phyloP scores from a whole-genome alignment of 2,113 vertebrate genomes.

The Scomber japonicus region DNA sequence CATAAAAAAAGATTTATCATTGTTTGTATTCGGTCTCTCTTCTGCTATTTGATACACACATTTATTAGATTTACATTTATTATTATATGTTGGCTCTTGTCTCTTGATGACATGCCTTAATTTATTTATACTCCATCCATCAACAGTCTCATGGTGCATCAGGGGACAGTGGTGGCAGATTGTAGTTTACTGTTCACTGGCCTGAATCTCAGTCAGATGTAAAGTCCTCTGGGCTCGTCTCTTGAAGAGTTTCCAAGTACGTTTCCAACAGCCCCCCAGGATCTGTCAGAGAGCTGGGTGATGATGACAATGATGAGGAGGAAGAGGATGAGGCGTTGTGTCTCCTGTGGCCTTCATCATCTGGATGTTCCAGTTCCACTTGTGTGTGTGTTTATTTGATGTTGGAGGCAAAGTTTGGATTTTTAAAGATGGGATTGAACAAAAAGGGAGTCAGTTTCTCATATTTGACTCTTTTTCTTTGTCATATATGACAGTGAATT shows the following conservation, averaged over 20 bases:
- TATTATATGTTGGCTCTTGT: neutral
- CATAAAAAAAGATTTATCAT: neutral
- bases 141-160: neutral
- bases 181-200: conserved; percentile 61
- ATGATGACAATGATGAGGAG: neutral
- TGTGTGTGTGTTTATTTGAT: neutral
- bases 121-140: conserved; percentile 14
- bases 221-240: conserved; percentile 43
- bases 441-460: too few species aligned
- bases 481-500: too few species aligned
- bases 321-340: neutral
- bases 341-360: conserved; percentile 51
- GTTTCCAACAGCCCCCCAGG: neutral
- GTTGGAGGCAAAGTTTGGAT: neutral
- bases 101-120: neutral
- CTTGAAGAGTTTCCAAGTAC: conserved; percentile 7
- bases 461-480: too few species aligned
- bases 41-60: neutral
- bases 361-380: conserved; percentile 38
- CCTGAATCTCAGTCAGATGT: conserved; percentile 49
- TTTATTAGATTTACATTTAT: too few species aligned
- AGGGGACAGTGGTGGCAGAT: conserved; percentile 32
- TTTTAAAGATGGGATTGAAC: neutral
- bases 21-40: neutral
- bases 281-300: conserved; percentile 37